Base-by-base conservation (phyloP, 1,140 invertebrate species). In the Halictus rubicundus region DNA sequence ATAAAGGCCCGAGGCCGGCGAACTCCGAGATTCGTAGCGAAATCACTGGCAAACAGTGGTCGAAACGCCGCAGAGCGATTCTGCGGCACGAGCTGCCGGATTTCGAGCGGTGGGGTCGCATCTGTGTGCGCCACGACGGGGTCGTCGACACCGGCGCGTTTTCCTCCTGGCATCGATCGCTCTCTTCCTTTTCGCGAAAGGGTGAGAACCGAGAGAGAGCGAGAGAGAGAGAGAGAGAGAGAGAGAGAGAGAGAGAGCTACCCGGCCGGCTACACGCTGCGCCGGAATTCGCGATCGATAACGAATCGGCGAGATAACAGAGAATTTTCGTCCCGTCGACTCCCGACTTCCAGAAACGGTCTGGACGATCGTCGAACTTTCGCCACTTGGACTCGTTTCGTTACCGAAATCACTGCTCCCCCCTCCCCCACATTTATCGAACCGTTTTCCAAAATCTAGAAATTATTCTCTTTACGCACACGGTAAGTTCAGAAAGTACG, bases 141-240 rank as follows among this genome's bases (percentile, higher is more conserved):
- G 77, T 84, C 70, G 68, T 71, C 71, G 77, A 71, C 76, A 78
- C 69, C 69, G 69, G 46, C 76, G 68, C 82, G 64, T 75, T 84
- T 80, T 80, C 54, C 75, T 66, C 66, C 77, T 71, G 78, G 54
- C 70, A 79, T 68, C 60, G 46, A 70, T 66, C 82, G 81, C 27
- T 69, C 78, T 83, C 78, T 83, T 71, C 69, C 64, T 77, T 70
- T 65, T 57, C 60, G 57, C 61, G 46, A 65, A 72, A 57, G 37
- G 19, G 21, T 27, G 60, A 64, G 69, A 52, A 57, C 42, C 32
- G 23, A 37, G 12, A 42, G 32, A n/a, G 42, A 12, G 57, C 60
- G n/a, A n/a, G n/a, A n/a, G n/a, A n/a, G n/a, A n/a, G n/a, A n/a
- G 25, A 8, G 39, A 9, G 39, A 8, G 39, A 8, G 39, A 8